Percentiles rank a stretch among this genome's conserved stretches.
phyloP scores from a whole-genome alignment of 2,888 invertebrate genomes.

The Ophion obscuratus region DNA sequence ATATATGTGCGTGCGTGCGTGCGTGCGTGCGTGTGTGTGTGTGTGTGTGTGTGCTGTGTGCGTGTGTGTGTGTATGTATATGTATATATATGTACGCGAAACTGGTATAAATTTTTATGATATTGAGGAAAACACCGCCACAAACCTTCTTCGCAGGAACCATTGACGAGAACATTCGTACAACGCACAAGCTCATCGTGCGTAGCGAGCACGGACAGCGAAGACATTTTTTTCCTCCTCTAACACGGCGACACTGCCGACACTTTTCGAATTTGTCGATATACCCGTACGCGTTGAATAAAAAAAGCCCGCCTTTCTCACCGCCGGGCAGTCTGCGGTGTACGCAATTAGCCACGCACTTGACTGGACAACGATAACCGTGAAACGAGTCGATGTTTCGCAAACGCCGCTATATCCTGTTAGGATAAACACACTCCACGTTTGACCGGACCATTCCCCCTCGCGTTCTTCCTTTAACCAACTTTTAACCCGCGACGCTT shows the following conservation, averaged over 20 bases:
- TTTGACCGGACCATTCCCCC: slow-evolving; percentile 14
- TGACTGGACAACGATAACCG: not conserved
- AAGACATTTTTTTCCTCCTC: slow-evolving; percentile 75
- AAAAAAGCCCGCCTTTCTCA: slow-evolving; percentile 17
- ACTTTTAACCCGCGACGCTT: not conserved
- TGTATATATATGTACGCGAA: not conserved
- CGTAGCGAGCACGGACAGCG: slow-evolving; percentile 88
- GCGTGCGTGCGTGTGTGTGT: no score
- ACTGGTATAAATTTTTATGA: not conserved
- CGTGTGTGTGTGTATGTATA: no score
- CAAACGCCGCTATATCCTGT: slow-evolving; percentile 26
- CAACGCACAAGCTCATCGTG: slow-evolving; percentile 90
- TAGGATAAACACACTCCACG: slow-evolving; percentile 20
- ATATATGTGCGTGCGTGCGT: no score
- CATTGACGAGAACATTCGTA: slow-evolving; percentile 87
- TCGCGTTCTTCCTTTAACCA: not conserved
- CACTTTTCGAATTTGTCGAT: slow-evolving; percentile 5
- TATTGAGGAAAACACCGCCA: not conserved
- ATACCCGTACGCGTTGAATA: not conserved
- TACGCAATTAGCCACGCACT: slow-evolving; percentile 28
- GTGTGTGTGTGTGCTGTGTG: no score
- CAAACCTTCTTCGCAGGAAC: slow-evolving; percentile 89
- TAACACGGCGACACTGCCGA: not conserved
- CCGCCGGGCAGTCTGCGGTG: slow-evolving; percentile 2
- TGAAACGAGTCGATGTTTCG: slow-evolving; percentile 30